Conservation (phyloP, 1,140 invertebrate genomes). For the Hetaerina americana region DNA sequence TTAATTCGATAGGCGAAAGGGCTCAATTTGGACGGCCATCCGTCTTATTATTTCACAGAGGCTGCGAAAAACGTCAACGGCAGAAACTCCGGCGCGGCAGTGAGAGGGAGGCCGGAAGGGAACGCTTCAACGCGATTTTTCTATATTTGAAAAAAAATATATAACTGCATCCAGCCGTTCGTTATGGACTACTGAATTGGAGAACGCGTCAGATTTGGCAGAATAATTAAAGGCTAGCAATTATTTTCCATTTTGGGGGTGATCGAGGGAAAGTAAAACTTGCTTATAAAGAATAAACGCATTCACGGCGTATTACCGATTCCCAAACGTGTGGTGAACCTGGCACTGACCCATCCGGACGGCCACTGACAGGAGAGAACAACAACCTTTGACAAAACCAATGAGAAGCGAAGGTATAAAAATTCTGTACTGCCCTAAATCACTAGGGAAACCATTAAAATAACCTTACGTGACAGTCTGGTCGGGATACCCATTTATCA, state of each 20-base stretch:
- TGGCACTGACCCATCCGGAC: too few relatives aligned
- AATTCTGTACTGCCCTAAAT: too few relatives aligned
- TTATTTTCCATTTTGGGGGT: neutral
- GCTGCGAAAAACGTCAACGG: neutral
- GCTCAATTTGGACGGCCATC: neutral
- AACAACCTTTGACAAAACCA: too few relatives aligned
- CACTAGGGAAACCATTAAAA: too few relatives aligned
- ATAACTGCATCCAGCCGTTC: neutral
- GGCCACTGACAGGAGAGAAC: too few relatives aligned
- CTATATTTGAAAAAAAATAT: neutral
- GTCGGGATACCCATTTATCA: too few relatives aligned
- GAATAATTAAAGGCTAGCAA: neutral
- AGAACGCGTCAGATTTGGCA: neutral
- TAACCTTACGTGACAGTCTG: too few relatives aligned
- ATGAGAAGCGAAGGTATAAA: too few relatives aligned
- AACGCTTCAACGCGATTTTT: neutral
- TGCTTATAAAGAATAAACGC: too few relatives aligned
- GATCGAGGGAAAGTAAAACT: neutral
- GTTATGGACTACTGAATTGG: neutral
- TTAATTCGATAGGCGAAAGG: neutral
- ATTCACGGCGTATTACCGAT: too few relatives aligned
- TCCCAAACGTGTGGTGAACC: too few relatives aligned
- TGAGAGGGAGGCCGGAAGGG: neutral
- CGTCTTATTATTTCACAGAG: neutral
- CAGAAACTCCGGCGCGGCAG: neutral